Percentiles rank a stretch among this genome's conserved stretches.
These are phyloP conservation scores for Indri indri DNA, from an alignment of 2,113 vertebrate genomes.

Conservation along the genomic window DNA sequence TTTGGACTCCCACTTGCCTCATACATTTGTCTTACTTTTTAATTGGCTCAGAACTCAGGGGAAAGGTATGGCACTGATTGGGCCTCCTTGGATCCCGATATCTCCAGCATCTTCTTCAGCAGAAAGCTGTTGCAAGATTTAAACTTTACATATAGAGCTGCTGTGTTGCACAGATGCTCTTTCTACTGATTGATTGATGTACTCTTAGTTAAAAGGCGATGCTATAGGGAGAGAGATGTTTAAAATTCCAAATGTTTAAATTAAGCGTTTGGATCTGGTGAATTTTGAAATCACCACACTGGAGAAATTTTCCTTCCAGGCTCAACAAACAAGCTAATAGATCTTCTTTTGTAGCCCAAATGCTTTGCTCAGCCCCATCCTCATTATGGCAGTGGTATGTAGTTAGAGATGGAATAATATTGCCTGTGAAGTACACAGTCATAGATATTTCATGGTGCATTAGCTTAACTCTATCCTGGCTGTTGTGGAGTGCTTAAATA, in stretches of 20 bases:
- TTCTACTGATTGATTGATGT: not conserved
- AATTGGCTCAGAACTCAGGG: not conserved
- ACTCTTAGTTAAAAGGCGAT: not conserved
- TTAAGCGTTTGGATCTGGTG: not conserved
- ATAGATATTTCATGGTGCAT: not conserved
- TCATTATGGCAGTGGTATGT: not conserved
- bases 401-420: not conserved
- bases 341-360: not conserved
- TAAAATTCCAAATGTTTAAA: conserved; percentile 17
- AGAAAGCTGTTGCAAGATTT: not conserved
- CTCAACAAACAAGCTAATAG: not conserved
- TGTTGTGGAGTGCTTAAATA: not conserved
- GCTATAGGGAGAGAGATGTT: not conserved
- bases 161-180: not conserved
- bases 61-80: not conserved
- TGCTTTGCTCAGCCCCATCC: not conserved
- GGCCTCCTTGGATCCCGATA: not conserved
- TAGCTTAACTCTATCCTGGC: not conserved
- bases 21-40: not conserved
- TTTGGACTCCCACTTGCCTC: not conserved
- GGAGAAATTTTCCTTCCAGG: not conserved
- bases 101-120: not conserved
- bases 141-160: not conserved
- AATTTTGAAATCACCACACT: not conserved
- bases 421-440: not conserved